Evolutionary conservation across 2,797 vertebrate genomes (phyloP), one percentile per base, ranked within the genome.

Genomic region (Cynodonichthys magdalenae): DNA sequence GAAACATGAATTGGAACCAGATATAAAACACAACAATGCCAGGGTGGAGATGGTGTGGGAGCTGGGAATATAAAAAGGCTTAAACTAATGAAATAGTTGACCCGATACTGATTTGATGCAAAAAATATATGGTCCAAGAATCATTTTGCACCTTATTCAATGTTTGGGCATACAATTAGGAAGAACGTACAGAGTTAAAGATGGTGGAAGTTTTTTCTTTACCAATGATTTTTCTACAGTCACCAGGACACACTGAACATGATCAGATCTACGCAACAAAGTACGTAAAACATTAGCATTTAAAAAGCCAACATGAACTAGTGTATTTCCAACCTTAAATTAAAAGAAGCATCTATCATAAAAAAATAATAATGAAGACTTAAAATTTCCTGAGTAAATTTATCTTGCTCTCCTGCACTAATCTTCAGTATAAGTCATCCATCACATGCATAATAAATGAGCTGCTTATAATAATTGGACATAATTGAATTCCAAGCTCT

Each of bases 81-180:
- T 24, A n/a, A n/a, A n/a, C n/a, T n/a, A n/a, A n/a, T n/a, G n/a
- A n/a, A n/a, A n/a, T n/a, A n/a, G n/a, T n/a, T n/a, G n/a, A n/a
- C n/a, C n/a, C n/a, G n/a, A n/a, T n/a, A n/a, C n/a, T n/a, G n/a
- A n/a, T n/a, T n/a, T n/a, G n/a, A n/a, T n/a, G n/a, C n/a, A n/a
- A n/a, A n/a, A n/a, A n/a, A n/a, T n/a, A n/a, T n/a, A n/a, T n/a
- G n/a, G n/a, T n/a, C n/a, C n/a, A n/a, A n/a, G n/a, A n/a, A n/a
- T n/a, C n/a, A n/a, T n/a, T n/a, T n/a, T n/a, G n/a, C n/a, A n/a
- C n/a, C n/a, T n/a, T n/a, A n/a, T 20, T 51, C 11, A 11, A 24
- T 28, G 67, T 19, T 46, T 65, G 20, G 50, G 45, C 18, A 27
- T 52, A 3, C 24, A 66, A 69, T 61, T 57, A 69, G 50, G 19